Percentiles rank a stretch among this genome's conserved stretches.
phyloP scores from a whole-genome alignment of 2,797 vertebrate species.

The Octomys mimax region DNA sequence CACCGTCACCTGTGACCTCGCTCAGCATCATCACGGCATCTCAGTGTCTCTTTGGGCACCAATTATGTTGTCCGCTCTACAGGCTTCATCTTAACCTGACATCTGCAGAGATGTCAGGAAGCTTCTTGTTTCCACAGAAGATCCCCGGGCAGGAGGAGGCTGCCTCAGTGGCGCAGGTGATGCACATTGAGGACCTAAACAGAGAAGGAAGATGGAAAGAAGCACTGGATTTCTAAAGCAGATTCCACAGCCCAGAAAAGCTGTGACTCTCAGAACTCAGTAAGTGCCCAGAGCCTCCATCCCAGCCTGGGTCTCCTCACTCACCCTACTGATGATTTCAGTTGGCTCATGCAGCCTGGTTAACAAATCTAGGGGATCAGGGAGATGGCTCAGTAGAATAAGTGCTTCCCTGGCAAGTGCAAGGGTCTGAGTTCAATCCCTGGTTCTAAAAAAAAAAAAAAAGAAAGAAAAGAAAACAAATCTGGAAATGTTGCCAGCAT shows the following conservation, averaged over 20 bases:
- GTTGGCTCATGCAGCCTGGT: constrained; percentile 45
- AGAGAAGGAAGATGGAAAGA: neutral
- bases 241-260: neutral
- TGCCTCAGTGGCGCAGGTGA: neutral
- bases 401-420: too few relatives aligned
- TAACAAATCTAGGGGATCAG: neutral
- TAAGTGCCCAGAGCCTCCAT: neutral
- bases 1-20: rapidly evolving
- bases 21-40: neutral
- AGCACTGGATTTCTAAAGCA: neutral
- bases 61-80: neutral
- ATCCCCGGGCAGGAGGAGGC: neutral
- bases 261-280: neutral
- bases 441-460: too few relatives aligned
- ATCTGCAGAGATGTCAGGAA: neutral
- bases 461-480: neutral
- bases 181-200: neutral
- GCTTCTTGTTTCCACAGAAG: neutral
- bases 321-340: constrained; percentile 35
- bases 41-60: neutral
- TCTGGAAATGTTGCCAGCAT: constrained; percentile 47
- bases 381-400: too few relatives aligned
- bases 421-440: too few relatives aligned
- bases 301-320: neutral
- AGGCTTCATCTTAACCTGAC: neutral